Evolutionary conservation across 2,113 vertebrate species (phyloP), one percentile per base, ranked within the genome.

Genomic region (Fregata magnificens): DNA sequence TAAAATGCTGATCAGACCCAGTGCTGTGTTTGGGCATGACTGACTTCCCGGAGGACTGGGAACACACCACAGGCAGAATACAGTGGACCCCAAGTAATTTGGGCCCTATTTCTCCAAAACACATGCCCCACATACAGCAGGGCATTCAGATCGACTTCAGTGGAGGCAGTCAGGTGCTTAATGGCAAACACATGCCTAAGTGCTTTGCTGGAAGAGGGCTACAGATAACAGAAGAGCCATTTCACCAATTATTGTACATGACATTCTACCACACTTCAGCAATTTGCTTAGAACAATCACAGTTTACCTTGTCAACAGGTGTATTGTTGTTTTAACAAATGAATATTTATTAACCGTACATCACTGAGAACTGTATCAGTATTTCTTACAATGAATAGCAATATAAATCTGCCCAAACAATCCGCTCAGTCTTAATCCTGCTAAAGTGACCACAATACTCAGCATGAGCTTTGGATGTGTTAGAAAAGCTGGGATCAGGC

Each of bases 261-360:
- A 31, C 70, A 26, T 86, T n/a, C 66, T 69, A 70, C 79, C 62
- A 86, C 73, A 38, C 80, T 96, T 24, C 34, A 92, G 69, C 90
- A 90, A 61, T 95, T 95, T 84, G 56, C 86, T 53, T 76, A 61
- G 61, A 95, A 91, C 66, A 13, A 17, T 74, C 53, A 10, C 25
- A 76, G 86, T 92, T 93, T 90, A 95, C 93, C 86, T 97, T 91
- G 88, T 91, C 86, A 93, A 96, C 83, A 95, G 94, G 91, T 97
- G 81, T 53, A 82, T 42, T 81, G 44, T 81, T 29, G 47, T 85
- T 92, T 88, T 50, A 73, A 82, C 53, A 70, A 71, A 84, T 84
- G 72, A 82, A 76, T 95, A 93, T 79, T 82, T 94, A 93, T 93
- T 72, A 49, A 8, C 58, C 0, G 0, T 36, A 26, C 63, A 65